Evolutionary conservation across 2,797 vertebrate species (phyloP).

Genomic region (Sebastes cheni): DNA sequence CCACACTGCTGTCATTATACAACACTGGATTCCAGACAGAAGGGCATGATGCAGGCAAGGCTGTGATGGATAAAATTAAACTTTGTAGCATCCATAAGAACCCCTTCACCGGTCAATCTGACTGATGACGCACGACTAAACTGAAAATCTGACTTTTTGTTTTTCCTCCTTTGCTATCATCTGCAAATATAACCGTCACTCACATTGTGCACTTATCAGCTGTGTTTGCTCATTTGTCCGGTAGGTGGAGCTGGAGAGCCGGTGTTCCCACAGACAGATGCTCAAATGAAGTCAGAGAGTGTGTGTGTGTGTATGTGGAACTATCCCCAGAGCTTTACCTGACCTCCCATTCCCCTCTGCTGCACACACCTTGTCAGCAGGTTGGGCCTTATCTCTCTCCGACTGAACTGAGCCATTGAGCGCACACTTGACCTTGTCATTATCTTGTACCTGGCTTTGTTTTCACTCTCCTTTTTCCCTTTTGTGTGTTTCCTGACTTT

Average conservation of each 20-base stretch:
- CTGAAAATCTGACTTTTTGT: background rate
- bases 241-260: conserved; percentile 56
- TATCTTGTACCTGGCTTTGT: conserved; percentile 79
- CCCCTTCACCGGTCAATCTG: background rate
- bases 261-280: background rate
- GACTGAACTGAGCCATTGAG: conserved; percentile 76
- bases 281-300: background rate
- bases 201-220: background rate
- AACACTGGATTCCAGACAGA: conserved; percentile 7
- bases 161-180: background rate
- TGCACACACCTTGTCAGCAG: conserved; percentile 68
- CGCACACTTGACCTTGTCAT: conserved; percentile 80
- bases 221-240: conserved; percentile 32
- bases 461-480: conserved; percentile 67
- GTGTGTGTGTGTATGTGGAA: background rate
- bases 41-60: background rate
- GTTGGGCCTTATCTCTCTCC: conserved; percentile 65
- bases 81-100: background rate
- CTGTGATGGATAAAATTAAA: background rate
- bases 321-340: conserved; percentile 52
- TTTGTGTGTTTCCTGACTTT: conserved; percentile 73
- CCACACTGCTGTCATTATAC: conserved; percentile 19
- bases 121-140: background rate
- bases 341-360: conserved; percentile 68
- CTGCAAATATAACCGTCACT: background rate